These are phyloP conservation scores for Heliconius aoede DNA, from an alignment of 2,888 invertebrate species.

Conservation along the genomic window DNA sequence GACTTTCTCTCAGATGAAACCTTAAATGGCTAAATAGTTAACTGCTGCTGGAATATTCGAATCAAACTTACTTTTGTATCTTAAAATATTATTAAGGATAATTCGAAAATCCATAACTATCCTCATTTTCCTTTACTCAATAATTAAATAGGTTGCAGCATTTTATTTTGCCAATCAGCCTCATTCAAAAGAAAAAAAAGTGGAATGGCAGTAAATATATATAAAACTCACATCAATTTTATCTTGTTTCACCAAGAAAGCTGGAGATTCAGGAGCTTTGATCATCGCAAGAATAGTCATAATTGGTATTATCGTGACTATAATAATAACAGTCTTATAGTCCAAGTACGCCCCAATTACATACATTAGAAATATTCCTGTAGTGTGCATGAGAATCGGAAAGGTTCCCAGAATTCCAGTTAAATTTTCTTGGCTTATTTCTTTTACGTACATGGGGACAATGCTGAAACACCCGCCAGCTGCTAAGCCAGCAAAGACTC, in stretches of 20 bases:
- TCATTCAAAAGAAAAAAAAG: too few relatives aligned
- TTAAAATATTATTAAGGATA: too few relatives aligned
- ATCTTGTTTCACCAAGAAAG: slow-evolving; percentile 30
- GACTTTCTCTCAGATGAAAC: too few relatives aligned
- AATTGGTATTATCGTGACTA: slow-evolving; percentile 12
- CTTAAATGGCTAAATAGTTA: too few relatives aligned
- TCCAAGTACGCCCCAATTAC: slow-evolving; percentile 36
- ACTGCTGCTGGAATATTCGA: too few relatives aligned
- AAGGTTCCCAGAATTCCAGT: slow-evolving; percentile 34
- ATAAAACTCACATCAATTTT: slow-evolving; percentile 31
- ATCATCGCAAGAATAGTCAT: slow-evolving; percentile 12
- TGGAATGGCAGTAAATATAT: too few relatives aligned
- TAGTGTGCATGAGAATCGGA: slow-evolving; percentile 30
- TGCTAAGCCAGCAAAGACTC: slow-evolving; percentile 19
- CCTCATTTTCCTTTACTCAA: too few relatives aligned
- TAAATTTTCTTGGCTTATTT: slow-evolving; percentile 40
- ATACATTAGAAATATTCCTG: slow-evolving; percentile 38
- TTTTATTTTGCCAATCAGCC: too few relatives aligned
- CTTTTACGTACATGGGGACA: slow-evolving; percentile 32
- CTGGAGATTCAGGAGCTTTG: slow-evolving; percentile 26
- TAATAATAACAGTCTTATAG: slow-evolving; percentile 23
- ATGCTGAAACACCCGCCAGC: slow-evolving; percentile 23
- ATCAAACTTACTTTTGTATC: too few relatives aligned
- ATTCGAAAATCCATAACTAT: too few relatives aligned
- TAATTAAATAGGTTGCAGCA: too few relatives aligned